These are phyloP conservation scores for Cyrtorhinus lividipennis DNA, from an alignment of 1,140 invertebrate genomes.

Conservation along the genomic window DNA sequence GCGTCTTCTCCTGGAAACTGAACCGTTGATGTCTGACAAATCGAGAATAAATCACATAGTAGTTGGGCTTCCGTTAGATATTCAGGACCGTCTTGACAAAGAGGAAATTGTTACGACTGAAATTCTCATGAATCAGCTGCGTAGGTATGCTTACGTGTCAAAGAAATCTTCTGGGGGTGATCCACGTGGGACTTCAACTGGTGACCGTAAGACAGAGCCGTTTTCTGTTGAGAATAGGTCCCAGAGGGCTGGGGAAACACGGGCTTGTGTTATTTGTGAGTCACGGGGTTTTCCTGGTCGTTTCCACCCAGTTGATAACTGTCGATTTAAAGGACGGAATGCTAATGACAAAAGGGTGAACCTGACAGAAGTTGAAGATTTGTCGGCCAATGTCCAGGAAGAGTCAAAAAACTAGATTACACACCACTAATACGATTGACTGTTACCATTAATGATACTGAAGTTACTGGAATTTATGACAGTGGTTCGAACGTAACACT, in stretches of 20 bases:
- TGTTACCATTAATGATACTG: slow-evolving; percentile 9
- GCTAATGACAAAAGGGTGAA: slow-evolving; percentile 17
- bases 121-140: background rate
- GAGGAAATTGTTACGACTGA: slow-evolving; percentile 23
- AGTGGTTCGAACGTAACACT: slow-evolving; percentile 18
- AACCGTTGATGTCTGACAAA: slow-evolving; percentile 16
- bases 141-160: slow-evolving; percentile 18
- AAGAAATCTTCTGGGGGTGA: background rate
- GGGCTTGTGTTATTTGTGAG: background rate
- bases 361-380: background rate
- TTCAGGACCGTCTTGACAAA: slow-evolving; percentile 26
- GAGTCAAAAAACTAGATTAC: slow-evolving; percentile 15
- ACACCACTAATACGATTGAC: slow-evolving; percentile 13
- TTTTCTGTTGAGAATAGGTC: background rate
- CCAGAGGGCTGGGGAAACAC: background rate
- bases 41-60: slow-evolving; percentile 25
- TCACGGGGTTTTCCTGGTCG: background rate
- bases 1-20: slow-evolving; percentile 23
- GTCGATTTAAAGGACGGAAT: background rate
- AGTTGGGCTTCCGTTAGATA: slow-evolving; percentile 26
- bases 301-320: background rate
- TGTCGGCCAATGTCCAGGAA: background rate
- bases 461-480: slow-evolving; percentile 14
- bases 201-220: background rate
- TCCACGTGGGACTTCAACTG: background rate